Conservation (phyloP, 2,113 vertebrate genomes). For the Dipodomys merriami region DNA sequence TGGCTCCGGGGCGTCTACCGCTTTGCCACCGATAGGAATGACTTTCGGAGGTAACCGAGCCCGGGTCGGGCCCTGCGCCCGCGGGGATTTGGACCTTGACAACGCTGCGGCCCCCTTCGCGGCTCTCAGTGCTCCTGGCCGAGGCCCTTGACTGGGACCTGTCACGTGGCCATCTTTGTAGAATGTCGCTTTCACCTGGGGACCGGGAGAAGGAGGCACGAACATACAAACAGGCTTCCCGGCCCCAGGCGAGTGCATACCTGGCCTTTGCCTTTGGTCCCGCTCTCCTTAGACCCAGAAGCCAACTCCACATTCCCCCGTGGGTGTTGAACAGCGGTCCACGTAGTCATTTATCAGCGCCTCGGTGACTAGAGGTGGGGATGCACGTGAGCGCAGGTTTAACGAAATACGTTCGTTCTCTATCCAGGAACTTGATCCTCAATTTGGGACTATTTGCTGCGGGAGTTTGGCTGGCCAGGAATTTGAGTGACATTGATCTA, state of each 20-base stretch:
- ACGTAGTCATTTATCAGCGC: too few relatives aligned
- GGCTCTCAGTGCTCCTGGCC: background rate
- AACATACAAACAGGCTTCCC: background rate
- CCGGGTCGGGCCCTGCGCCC: background rate
- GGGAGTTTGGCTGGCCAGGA: slow-evolving; percentile 96
- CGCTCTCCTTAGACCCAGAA: background rate
- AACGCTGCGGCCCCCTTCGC: background rate
- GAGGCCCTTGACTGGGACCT: background rate
- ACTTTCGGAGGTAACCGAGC: slow-evolving; percentile 91
- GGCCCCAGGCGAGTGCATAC: too few relatives aligned
- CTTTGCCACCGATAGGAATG: slow-evolving; percentile 93
- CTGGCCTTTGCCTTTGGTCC: background rate
- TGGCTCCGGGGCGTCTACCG: slow-evolving; percentile 89
- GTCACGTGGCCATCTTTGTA: background rate
- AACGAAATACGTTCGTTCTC: slow-evolving; percentile 50
- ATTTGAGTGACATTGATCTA: slow-evolving; percentile 96
- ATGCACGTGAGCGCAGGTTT: background rate
- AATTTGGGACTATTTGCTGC: slow-evolving; percentile 96
- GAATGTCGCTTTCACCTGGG: background rate
- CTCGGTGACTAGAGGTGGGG: background rate
- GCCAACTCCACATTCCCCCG: background rate
- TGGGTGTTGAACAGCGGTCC: background rate
- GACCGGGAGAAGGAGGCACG: background rate
- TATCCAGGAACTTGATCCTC: slow-evolving; percentile 93
- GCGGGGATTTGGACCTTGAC: too few relatives aligned